These are phyloP conservation scores for Notodonta dromedarius DNA, from an alignment of 2,888 invertebrate genomes.

Conservation along the genomic window DNA sequence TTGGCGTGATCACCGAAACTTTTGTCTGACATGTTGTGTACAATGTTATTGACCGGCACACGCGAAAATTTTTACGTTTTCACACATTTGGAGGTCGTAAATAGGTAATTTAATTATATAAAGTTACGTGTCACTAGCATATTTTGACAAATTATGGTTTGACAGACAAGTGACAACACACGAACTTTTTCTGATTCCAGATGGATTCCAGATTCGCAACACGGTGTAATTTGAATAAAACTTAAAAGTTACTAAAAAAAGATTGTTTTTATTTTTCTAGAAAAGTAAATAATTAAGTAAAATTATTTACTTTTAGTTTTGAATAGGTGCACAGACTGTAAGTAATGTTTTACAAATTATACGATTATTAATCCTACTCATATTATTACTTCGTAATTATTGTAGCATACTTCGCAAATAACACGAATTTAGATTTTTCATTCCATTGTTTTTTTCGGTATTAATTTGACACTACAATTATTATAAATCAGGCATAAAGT, in stretches of 20 bases:
- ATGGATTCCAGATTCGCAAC: too few species aligned
- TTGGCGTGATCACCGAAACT: constrained; percentile 75
- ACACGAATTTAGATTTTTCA: not conserved
- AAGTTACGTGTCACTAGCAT: constrained; percentile 82
- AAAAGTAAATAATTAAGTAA: too few species aligned
- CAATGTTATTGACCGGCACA: constrained; percentile 58
- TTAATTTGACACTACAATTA: too few species aligned
- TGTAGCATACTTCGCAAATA: not conserved
- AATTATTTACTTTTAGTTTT: too few species aligned
- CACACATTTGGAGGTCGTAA: constrained; percentile 81
- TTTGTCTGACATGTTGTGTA: constrained; percentile 73
- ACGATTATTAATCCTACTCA: too few species aligned
- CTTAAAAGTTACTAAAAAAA: too few species aligned
- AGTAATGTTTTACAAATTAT: too few species aligned
- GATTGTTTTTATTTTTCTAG: too few species aligned
- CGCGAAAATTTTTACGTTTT: constrained; percentile 70
- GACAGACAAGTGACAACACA: constrained; percentile 29
- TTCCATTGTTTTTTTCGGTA: not conserved
- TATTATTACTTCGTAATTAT: not conserved
- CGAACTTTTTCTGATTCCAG: constrained; percentile 9
- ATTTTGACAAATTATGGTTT: constrained; percentile 69
- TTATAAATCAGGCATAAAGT: not conserved
- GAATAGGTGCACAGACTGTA: too few species aligned
- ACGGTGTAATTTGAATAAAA: too few species aligned
- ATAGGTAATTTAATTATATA: constrained; percentile 77